These are phyloP conservation scores for Drosophila imparisetae DNA, from an alignment of 2,888 invertebrate species.

Conservation along the genomic window DNA sequence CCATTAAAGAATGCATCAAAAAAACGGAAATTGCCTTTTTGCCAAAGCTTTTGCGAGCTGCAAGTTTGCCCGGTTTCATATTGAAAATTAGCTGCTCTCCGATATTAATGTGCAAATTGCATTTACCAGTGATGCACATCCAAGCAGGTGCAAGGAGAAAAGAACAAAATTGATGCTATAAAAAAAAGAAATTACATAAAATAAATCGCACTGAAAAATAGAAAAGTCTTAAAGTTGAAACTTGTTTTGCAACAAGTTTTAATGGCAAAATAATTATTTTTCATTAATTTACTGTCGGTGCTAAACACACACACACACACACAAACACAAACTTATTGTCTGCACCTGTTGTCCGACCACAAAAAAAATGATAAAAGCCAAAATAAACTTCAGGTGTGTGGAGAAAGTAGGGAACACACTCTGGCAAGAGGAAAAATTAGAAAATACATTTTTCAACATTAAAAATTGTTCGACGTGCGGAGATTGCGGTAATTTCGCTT, in stretches of 20 bases:
- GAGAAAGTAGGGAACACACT: conserved; percentile 2
- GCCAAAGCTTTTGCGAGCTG: conserved; percentile 58
- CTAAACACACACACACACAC: conserved; percentile 4
- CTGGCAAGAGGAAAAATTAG: conserved; percentile 60
- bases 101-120: conserved; percentile 70
- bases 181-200: conserved; percentile 13
- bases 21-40: conserved; percentile 69
- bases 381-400: conserved; percentile 56
- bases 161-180: conserved; percentile 6
- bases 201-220: neutral
- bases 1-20: conserved; percentile 63
- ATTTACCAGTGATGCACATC: conserved; percentile 53
- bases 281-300: conserved; percentile 19
- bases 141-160: conserved; percentile 25
- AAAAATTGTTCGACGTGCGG: conserved; percentile 78
- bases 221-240: conserved; percentile 12
- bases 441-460: conserved; percentile 79
- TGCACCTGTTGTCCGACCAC: conserved; percentile 59
- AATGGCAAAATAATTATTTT: neutral
- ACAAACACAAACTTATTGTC: conserved; percentile 24
- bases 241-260: neutral
- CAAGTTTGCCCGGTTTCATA: conserved; percentile 62
- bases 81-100: conserved; percentile 68
- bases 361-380: conserved; percentile 62
- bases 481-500: conserved; percentile 80